Conservation (phyloP, 2,113 vertebrate genomes). For the Baryphthengus martii region DNA sequence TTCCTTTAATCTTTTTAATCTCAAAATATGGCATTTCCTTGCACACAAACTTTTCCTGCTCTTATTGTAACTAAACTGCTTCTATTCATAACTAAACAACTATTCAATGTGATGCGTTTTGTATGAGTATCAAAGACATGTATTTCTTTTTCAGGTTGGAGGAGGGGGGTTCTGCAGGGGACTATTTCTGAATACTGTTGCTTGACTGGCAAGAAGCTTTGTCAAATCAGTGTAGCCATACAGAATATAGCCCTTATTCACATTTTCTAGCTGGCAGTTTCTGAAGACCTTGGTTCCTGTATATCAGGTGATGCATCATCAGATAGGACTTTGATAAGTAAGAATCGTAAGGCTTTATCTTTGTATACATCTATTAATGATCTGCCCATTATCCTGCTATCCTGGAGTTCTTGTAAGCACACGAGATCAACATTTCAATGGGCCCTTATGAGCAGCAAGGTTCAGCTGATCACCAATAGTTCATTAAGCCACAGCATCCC, state of each 20-base stretch:
- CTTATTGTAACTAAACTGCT: background rate
- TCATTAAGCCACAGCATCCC: background rate
- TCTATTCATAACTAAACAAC: background rate
- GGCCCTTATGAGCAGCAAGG: background rate
- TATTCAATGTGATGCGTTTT: background rate
- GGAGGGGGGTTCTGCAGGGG: background rate
- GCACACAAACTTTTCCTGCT: background rate
- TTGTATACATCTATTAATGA: background rate
- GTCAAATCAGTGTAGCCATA: background rate
- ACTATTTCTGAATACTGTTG: background rate
- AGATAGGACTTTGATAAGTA: background rate
- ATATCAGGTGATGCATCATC: background rate
- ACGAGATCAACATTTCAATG: background rate
- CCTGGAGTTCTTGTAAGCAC: background rate
- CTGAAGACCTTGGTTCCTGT: background rate
- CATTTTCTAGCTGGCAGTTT: background rate
- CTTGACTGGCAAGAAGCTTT: background rate
- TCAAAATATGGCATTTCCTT: background rate
- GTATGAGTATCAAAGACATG: background rate
- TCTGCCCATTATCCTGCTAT: background rate
- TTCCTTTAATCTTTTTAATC: background rate
- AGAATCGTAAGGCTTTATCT: background rate
- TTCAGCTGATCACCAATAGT: background rate
- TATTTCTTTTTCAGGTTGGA: background rate
- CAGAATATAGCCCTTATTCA: background rate